Percentiles rank a stretch among this genome's conserved stretches.
Evolutionary conservation across 2,888 invertebrate species (phyloP).

Genomic region (Tetheella fluctuosa): DNA sequence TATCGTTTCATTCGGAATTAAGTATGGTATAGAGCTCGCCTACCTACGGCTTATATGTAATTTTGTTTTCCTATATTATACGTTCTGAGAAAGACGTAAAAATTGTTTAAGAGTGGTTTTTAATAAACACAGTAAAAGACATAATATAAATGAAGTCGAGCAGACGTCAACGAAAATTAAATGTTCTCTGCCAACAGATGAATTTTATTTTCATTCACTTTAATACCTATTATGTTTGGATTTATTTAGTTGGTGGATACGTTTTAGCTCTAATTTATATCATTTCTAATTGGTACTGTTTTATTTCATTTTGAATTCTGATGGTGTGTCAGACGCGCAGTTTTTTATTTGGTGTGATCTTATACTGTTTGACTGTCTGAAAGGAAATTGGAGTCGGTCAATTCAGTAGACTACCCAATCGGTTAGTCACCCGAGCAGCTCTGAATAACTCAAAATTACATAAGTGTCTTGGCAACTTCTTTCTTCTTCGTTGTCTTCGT

Average conservation of each 20-base stretch:
- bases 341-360: no score
- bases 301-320: no score
- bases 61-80: neutral
- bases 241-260: neutral
- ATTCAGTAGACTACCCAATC: no score
- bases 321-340: no score
- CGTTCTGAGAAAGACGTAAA: neutral
- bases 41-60: neutral
- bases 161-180: neutral
- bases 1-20: neutral
- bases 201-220: neutral
- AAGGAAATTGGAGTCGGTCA: no score
- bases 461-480: no score
- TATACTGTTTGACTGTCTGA: no score
- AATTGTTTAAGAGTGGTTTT: conserved; percentile 1
- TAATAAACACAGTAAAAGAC: neutral
- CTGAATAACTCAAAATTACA: no score
- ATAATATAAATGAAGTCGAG: neutral
- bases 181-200: neutral
- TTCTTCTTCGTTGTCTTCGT: no score
- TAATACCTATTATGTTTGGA: neutral
- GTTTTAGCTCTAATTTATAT: neutral
- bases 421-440: no score
- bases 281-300: neutral
- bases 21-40: neutral